Percentiles rank a stretch among this genome's conserved stretches.
Evolutionary conservation across 1,140 invertebrate genomes (phyloP).

Genomic region (Solenopsis fugax): DNA sequence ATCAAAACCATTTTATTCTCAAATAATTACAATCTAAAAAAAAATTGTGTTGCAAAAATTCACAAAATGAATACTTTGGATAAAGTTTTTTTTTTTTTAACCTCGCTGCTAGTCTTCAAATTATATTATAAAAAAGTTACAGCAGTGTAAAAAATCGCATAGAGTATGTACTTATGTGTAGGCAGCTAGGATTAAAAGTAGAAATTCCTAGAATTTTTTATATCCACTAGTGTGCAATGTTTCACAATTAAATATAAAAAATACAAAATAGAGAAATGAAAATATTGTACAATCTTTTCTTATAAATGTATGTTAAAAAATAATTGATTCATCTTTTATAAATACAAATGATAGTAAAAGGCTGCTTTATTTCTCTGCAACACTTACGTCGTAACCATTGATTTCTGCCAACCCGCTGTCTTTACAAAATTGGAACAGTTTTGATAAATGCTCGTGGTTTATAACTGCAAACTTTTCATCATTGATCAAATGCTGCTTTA

Average conservation of each 20-base stretch:
- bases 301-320: not conserved
- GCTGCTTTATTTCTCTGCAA: not conserved
- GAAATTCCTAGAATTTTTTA: not conserved
- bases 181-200: not conserved
- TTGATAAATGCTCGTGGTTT: constrained; percentile 76
- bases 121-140: too few relatives aligned
- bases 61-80: too few relatives aligned
- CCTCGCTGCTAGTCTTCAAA: too few relatives aligned
- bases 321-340: constrained; percentile 10
- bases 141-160: too few relatives aligned
- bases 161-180: too few relatives aligned
- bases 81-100: too few relatives aligned
- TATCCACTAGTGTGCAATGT: not conserved
- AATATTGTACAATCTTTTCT: constrained; percentile 3
- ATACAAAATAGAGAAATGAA: not conserved
- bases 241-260: not conserved
- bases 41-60: too few relatives aligned
- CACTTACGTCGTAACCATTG: constrained; percentile 53
- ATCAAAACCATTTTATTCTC: too few relatives aligned
- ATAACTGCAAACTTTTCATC: constrained; percentile 72
- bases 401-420: constrained; percentile 57
- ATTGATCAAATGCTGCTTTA: constrained; percentile 75
- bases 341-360: constrained; percentile 9
- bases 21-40: too few relatives aligned
- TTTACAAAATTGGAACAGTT: constrained; percentile 71